These are phyloP conservation scores for Sorex araneus DNA, from an alignment of 2,113 vertebrate species.

Conservation along the genomic window DNA sequence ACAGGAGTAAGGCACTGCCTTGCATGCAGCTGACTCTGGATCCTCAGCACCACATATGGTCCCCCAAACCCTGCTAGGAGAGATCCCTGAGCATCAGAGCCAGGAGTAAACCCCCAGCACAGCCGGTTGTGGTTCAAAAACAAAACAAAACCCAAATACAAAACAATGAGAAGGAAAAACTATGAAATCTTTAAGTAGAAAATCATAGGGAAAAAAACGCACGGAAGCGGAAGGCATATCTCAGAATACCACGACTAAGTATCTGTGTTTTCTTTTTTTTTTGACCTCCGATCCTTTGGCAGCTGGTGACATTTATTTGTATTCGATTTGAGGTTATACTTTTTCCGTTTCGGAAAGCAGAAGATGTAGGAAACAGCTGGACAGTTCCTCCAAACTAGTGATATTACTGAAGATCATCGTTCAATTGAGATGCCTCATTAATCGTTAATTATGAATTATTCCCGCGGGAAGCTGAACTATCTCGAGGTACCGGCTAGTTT, in stretches of 20 bases:
- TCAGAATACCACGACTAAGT: not conserved
- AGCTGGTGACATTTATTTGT: not conserved
- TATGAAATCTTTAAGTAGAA: not conserved
- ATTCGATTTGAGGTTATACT: not conserved
- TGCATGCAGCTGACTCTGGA: no score
- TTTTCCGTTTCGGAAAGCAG: not conserved
- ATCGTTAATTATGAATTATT: not conserved
- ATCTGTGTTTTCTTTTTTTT: no score
- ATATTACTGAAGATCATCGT: not conserved
- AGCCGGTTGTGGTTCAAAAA: no score
- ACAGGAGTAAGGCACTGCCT: no score
- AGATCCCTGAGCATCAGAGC: no score
- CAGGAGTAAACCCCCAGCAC: no score
- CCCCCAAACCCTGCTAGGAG: no score
- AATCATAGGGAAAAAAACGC: not conserved
- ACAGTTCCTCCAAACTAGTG: not conserved
- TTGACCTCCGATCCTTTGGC: not conserved
- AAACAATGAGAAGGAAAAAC: not conserved
- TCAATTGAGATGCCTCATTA: not conserved
- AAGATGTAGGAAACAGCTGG: not conserved
- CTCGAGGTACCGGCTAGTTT: not conserved
- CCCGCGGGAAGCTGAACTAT: not conserved
- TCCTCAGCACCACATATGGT: no score
- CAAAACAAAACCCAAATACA: no score
- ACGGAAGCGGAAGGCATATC: not conserved